These are phyloP conservation scores for Glomeris maerens DNA, from an alignment of 1,140 invertebrate genomes.

Conservation along the genomic window DNA sequence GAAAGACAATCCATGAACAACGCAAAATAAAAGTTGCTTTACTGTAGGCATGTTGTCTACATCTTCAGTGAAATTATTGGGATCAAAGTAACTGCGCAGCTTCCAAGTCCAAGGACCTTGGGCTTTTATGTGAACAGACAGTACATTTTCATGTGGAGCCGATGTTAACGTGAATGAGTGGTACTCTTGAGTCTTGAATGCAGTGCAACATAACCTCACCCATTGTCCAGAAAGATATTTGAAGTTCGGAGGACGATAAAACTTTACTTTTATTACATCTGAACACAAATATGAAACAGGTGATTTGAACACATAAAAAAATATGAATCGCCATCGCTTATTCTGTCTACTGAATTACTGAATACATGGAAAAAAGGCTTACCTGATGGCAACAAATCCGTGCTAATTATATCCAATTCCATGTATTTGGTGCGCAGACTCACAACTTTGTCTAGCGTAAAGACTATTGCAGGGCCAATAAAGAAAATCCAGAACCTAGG, in stretches of 20 bases:
- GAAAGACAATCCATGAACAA: too few relatives aligned
- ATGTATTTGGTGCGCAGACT: slow-evolving; percentile 83
- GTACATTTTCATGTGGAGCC: slow-evolving; percentile 91
- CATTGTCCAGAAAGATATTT: slow-evolving; percentile 83
- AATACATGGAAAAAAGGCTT: slow-evolving; percentile 6
- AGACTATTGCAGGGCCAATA: slow-evolving; percentile 65
- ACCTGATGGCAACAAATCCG: slow-evolving; percentile 86
- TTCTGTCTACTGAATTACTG: not conserved
- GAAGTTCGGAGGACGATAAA: slow-evolving; percentile 74
- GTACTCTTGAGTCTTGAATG: slow-evolving; percentile 81
- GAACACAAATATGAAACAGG: slow-evolving; percentile 11
- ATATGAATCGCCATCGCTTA: too few relatives aligned
- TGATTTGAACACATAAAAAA: slow-evolving; percentile 69
- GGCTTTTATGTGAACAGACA: slow-evolving; percentile 95
- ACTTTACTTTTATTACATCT: slow-evolving; percentile 44
- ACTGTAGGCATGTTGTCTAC: too few relatives aligned
- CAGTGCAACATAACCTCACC: slow-evolving; percentile 83
- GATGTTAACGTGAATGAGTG: slow-evolving; percentile 97
- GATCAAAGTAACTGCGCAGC: slow-evolving; percentile 89
- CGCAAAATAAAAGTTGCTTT: too few relatives aligned
- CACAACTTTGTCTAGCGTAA: slow-evolving; percentile 79
- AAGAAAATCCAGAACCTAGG: slow-evolving; percentile 92
- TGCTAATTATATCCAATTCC: slow-evolving; percentile 86
- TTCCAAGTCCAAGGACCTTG: slow-evolving; percentile 99
- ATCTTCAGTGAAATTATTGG: slow-evolving; percentile 50